Evolutionary conservation across 2,113 vertebrate species (phyloP).

Genomic region (Cheirogaleus medius): DNA sequence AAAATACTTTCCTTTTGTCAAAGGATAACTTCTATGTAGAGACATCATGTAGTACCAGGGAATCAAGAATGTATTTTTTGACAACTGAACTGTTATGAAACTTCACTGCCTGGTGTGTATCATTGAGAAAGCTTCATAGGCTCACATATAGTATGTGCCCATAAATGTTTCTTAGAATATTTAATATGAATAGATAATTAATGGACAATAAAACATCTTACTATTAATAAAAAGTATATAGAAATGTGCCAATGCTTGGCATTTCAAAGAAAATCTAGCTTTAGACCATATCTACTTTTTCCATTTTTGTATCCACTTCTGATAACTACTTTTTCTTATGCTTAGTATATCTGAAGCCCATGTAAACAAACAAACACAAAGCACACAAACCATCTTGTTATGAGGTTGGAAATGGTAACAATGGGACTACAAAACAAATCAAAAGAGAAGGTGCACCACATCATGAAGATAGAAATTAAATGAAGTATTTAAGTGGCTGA

Average conservation of each 20-base stretch:
- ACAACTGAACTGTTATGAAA: background rate
- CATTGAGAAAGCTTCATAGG: background rate
- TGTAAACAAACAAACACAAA: background rate
- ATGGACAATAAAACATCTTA: background rate
- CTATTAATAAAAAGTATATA: background rate
- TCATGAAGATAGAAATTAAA: background rate
- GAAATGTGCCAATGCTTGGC: background rate
- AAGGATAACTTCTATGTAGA: background rate
- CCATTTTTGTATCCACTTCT: background rate
- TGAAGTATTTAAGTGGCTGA: background rate
- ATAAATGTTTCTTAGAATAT: slow-evolving; percentile 10
- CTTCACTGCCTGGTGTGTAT: background rate
- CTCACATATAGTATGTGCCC: background rate
- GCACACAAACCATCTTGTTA: background rate
- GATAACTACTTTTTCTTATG: background rate
- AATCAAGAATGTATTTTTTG: background rate
- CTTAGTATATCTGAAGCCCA: background rate
- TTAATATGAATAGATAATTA: slow-evolving; percentile 6
- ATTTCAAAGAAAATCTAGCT: slow-evolving; percentile 47
- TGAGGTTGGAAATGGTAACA: background rate
- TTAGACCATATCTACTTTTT: background rate
- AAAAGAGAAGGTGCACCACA: background rate
- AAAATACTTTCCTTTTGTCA: background rate
- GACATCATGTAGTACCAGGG: background rate
- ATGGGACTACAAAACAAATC: background rate